Percentiles rank a stretch among this genome's conserved stretches.
Evolutionary conservation across 2,113 vertebrate species (phyloP).

Genomic region (Clarias macrocephalus): DNA sequence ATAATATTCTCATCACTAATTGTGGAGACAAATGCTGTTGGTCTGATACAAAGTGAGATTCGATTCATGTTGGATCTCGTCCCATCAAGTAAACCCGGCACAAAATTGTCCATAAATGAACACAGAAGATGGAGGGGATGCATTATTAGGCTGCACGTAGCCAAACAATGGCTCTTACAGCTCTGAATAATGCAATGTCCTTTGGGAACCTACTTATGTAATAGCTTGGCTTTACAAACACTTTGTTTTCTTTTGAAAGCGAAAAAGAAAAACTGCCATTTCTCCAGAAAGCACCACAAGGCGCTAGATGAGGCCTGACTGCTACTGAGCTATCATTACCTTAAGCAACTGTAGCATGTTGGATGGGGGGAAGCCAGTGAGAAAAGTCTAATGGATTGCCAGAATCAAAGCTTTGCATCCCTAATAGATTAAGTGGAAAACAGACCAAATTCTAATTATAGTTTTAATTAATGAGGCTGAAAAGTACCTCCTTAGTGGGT

Average conservation of each 20-base stretch:
- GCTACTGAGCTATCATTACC: conserved; percentile 58
- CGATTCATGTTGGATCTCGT: conserved; percentile 52
- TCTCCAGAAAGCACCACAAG: conserved; percentile 37
- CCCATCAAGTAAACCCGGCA: conserved; percentile 51
- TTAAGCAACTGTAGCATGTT: conserved; percentile 52
- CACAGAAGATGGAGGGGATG: conserved; percentile 53
- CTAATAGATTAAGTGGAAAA: conserved; percentile 60
- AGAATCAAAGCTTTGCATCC: conserved; percentile 55
- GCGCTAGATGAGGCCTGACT: conserved; percentile 45
- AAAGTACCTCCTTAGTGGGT: conserved; percentile 54
- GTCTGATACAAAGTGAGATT: neutral
- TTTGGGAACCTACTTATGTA: conserved; percentile 65
- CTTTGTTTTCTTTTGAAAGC: conserved; percentile 62
- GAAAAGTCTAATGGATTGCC: conserved; percentile 55
- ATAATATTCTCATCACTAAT: neutral
- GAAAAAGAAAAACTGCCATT: conserved; percentile 29
- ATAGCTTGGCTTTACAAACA: conserved; percentile 62
- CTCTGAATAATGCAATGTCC: conserved; percentile 67
- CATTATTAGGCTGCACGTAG: conserved; percentile 54
- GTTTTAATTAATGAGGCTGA: conserved; percentile 60
- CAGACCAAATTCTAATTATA: conserved; percentile 64
- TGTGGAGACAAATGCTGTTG: neutral
- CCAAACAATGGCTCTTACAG: conserved; percentile 55
- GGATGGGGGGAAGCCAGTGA: conserved; percentile 52
- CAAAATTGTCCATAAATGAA: conserved; percentile 62